Base-by-base conservation (phyloP, 2,888 invertebrate genomes). In the Sphinx pinastri region DNA sequence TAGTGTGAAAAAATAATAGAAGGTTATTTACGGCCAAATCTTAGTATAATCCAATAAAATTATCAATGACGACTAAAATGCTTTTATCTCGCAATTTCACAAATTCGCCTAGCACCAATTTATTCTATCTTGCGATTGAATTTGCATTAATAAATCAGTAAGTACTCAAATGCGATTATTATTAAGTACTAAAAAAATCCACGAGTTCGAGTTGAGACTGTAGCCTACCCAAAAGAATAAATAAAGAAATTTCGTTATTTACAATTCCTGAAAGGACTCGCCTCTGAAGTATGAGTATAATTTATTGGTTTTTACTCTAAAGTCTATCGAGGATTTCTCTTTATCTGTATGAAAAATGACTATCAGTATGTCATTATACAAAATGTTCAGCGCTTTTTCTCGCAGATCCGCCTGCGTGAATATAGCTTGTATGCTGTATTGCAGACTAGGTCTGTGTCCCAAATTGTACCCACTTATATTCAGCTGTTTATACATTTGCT, bases 131-230 rank as follows among this genome's bases (percentile, higher is more conserved):
- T 60, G 16, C 11, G 60, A 60, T 16, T 60, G 47, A 60, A 60
- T 16, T 45, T 45, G 47, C 11, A 12, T n/a, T 60, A 60, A 60
- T 60, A 45, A 45, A 45, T 60, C 59, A 11, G 47, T 1, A 14
- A n/a, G n/a, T n/a, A 60, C 45, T 60, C 45, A 47, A 60, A 60
- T 60, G 47, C 16, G 10, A 60, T 45, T 60, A 60, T 47, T 8
- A 60, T 45, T 47, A 11, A 60, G 12, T 47, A 47, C 47, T 47
- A 47, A 16, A 47, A 16, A 11, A 6, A 16, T 60, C 45, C 45
- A 60, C 45, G 60, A 4, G 45, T n/a, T 45, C 16, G 16, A 4
- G 8, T 11, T 12, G 7, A 11, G 45, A 16, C 16, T 16, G 2
- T 25, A 25, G 25, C 13, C 3, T 10, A 12, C 11, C 25, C 25